Evolutionary conservation across 2,113 vertebrate genomes (phyloP), one percentile per base, ranked within the genome.

Genomic region (Paramormyrops kingsleyae): DNA sequence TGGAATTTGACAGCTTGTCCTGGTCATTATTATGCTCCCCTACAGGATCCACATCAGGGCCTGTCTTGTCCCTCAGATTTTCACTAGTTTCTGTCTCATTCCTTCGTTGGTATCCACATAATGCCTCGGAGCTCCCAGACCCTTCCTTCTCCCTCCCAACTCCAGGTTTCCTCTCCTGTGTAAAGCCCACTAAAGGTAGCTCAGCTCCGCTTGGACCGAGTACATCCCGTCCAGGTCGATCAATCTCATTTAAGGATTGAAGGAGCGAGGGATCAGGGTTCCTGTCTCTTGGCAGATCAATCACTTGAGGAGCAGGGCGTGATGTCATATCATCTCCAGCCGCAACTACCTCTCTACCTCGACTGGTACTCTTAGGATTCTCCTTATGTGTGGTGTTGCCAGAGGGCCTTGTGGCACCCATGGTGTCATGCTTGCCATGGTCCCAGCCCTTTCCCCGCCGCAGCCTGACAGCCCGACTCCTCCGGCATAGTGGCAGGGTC

Each of bases 401-500:
- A 0, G 10, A 0, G 0, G 93, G 93, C 80, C 92, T 92, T 90
- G 90, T 95, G 66, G 92, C 88, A 7, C 92, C 93, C 88, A 88
- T 47, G 5, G 89, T 89, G 49, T 96, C 95, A 1, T 90, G 84
- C 80, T 94, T 96, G 42, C 96, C 94, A n/a, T 96, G 95, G 50
- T 96, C 94, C 96, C 96, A 97, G 1, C 95, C 96, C 83, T 95
- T 95, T 13, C 97, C 96, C 59, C 94, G 95, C 53, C 95, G 93
- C 46, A 97, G 93, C 89, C 96, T 95, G 85, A 97, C 95, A 19
- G 96, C 97, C 87, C 96, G 97, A 35, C 95, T 89, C 89, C 95
- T 93, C 90, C 95, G 94, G 77, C 96, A 96, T 27, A 97, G 93
- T 0, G 97, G 97, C 85, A 97, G 94, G 0, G 97, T 97, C 90